These are phyloP conservation scores for Pseudococcus longispinus DNA, from an alignment of 2,888 invertebrate genomes.

Conservation along the genomic window DNA sequence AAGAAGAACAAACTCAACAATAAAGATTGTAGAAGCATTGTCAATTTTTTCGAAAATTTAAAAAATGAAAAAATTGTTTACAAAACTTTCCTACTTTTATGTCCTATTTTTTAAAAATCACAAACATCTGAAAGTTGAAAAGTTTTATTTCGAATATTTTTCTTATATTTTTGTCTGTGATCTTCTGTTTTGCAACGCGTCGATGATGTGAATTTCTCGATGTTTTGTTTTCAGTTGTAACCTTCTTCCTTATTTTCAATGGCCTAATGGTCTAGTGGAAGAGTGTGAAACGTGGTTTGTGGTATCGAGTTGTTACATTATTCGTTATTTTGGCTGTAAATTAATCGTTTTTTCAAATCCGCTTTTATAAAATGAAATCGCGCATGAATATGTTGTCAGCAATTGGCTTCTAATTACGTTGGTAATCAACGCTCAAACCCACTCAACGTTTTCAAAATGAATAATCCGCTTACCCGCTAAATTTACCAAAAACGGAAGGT, in stretches of 20 bases:
- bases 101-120: background rate
- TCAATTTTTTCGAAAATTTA: no score
- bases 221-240: background rate
- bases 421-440: background rate
- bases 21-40: no score
- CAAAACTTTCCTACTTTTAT: no score
- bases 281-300: conserved; percentile 52
- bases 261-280: conserved; percentile 41
- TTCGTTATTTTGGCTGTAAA: conserved; percentile 19
- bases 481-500: conserved; percentile 39
- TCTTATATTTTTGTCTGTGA: background rate
- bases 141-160: background rate
- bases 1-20: no score
- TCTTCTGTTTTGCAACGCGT: background rate
- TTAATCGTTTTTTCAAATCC: conserved; percentile 37
- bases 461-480: conserved; percentile 45
- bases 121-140: background rate
- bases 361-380: conserved; percentile 39
- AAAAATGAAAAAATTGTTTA: no score
- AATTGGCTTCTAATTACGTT: background rate
- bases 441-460: conserved; percentile 43
- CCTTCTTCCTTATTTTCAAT: conserved; percentile 5
- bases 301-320: conserved; percentile 28
- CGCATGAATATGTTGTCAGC: background rate
- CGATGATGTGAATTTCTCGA: background rate